These are phyloP conservation scores for Acromyrmex echinatior DNA, from an alignment of 1,140 invertebrate genomes.

Conservation along the genomic window DNA sequence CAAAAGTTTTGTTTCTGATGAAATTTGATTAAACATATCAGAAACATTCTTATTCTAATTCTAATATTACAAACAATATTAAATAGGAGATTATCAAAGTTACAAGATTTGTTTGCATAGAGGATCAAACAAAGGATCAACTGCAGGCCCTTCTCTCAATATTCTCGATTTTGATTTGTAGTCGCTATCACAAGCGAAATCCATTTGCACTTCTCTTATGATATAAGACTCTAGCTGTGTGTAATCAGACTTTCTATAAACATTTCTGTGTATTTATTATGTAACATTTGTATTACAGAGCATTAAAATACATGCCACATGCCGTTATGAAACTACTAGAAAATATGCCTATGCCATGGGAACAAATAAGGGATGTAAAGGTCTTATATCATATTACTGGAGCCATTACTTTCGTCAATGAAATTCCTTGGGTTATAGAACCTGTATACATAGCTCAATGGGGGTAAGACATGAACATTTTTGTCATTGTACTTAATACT, in stretches of 20 bases:
- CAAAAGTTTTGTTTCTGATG: too few species aligned
- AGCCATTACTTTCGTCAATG: slow-evolving; percentile 99
- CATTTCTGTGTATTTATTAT: not conserved
- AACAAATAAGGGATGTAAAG: slow-evolving; percentile 99
- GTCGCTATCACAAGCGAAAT: too few species aligned
- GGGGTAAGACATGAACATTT: slow-evolving; percentile 90
- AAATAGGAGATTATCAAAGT: too few species aligned
- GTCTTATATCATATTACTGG: slow-evolving; percentile 99
- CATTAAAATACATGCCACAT: slow-evolving; percentile 99
- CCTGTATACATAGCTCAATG: slow-evolving; percentile 99
- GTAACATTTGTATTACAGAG: slow-evolving; percentile 87
- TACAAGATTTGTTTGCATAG: too few species aligned
- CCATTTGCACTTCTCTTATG: too few species aligned
- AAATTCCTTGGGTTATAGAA: slow-evolving; percentile 99
- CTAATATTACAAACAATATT: too few species aligned
- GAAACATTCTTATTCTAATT: too few species aligned
- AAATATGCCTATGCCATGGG: slow-evolving; percentile 99
- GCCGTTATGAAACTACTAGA: slow-evolving; percentile 99
- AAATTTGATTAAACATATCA: too few species aligned
- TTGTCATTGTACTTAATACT: not conserved
- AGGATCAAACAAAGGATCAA: too few species aligned
- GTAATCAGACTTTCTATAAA: slow-evolving; percentile 13
- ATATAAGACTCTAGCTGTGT: not conserved
- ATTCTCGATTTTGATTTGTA: too few species aligned
- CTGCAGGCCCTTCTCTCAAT: too few species aligned